Percentiles rank a stretch among this genome's conserved stretches.
Conservation (phyloP, 2,888 invertebrate species). For the Mythimna pallens region DNA sequence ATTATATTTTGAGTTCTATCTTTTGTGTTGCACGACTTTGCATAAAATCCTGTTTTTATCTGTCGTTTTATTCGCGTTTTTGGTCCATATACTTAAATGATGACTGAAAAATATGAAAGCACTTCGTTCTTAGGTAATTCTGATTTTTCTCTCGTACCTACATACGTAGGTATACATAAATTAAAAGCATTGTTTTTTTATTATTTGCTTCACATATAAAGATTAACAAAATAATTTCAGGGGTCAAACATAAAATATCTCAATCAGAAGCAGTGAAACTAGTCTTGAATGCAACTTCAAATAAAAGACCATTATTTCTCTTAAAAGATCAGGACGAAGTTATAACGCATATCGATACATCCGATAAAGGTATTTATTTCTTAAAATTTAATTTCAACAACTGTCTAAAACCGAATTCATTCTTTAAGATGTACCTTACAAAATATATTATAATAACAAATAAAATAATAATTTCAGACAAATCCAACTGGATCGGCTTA, state of each 20-base stretch:
- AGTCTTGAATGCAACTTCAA: conserved; percentile 56
- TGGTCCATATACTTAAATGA: too few relatives aligned
- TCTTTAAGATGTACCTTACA: not conserved
- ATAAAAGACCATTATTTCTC: conserved; percentile 73
- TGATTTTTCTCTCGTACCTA: not conserved
- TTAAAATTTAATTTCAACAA: not conserved
- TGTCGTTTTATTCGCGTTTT: not conserved
- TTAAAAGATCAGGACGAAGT: conserved; percentile 61
- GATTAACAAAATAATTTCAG: conserved; percentile 60
- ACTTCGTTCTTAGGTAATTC: not conserved
- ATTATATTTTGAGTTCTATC: conserved; percentile 12
- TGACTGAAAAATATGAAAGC: too few relatives aligned
- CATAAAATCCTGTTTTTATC: not conserved
- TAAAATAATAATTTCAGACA: conserved; percentile 70
- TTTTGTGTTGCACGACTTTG: conserved; percentile 4
- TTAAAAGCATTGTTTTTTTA: too few relatives aligned
- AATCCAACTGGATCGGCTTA: conserved; percentile 81
- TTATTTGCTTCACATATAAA: too few relatives aligned
- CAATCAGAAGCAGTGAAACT: conserved; percentile 64
- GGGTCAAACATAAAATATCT: conserved; percentile 65
- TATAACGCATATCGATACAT: conserved; percentile 72
- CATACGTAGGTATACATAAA: too few relatives aligned
- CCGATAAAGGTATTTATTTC: conserved; percentile 74
- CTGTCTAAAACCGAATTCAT: not conserved
- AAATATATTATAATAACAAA: not conserved